phyloP scores from a whole-genome alignment of 1,140 invertebrate genomes.

The Calliphora vicina region DNA sequence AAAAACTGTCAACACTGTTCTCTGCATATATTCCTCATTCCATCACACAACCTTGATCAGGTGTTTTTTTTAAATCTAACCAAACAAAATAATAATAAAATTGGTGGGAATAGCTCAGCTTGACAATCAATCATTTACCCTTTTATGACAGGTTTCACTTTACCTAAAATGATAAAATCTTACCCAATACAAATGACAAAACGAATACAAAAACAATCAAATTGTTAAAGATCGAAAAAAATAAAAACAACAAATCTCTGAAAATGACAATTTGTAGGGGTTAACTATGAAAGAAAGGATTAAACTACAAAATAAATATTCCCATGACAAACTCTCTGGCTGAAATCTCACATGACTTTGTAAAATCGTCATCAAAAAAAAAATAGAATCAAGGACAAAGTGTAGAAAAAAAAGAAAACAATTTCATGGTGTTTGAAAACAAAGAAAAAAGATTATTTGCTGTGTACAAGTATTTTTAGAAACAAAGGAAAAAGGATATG shows the following conservation, averaged over 20 bases:
- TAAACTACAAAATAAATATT: background rate
- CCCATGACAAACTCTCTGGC: background rate
- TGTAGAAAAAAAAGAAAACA: background rate
- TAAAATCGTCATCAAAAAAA: too few species aligned
- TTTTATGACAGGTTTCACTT: conserved; percentile 22
- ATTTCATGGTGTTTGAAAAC: background rate
- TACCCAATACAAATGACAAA: background rate
- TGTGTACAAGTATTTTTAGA: background rate
- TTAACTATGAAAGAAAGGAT: background rate
- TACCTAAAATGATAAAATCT: conserved; percentile 16
- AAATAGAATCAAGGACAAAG: background rate
- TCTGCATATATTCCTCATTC: too few species aligned
- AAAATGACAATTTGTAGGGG: background rate
- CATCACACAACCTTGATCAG: too few species aligned
- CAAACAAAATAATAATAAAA: too few species aligned
- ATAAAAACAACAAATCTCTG: background rate
- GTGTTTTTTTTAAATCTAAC: too few species aligned
- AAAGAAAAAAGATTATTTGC: background rate
- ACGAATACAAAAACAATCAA: background rate
- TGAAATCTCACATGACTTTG: background rate
- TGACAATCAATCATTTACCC: conserved; percentile 21
- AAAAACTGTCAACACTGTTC: too few species aligned
- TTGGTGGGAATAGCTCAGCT: background rate
- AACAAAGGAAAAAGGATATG: background rate
- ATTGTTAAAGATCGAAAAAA: background rate